Percentiles rank a stretch among this genome's conserved stretches.
These are phyloP conservation scores for Emydoidea blandingii DNA, from an alignment of 2,797 vertebrate species.

Conservation along the genomic window DNA sequence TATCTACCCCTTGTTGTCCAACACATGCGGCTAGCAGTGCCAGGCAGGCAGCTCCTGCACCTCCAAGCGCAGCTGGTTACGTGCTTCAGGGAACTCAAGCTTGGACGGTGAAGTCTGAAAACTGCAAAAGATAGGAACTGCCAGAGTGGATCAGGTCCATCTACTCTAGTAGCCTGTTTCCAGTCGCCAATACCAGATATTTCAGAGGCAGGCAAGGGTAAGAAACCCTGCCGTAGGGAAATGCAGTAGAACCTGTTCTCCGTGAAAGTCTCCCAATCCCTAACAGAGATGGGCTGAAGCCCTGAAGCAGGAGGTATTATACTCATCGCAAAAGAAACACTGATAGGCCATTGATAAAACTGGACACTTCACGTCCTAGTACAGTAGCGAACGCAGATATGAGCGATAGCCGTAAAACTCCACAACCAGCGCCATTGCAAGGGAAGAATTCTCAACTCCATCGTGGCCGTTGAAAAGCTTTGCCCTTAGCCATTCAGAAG, in stretches of 20 bases:
- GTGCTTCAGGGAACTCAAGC: not conserved
- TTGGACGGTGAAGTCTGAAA: not conserved
- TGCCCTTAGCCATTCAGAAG: not conserved
- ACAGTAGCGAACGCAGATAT: fast-evolving
- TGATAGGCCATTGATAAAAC: not conserved
- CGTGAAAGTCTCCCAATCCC: not conserved
- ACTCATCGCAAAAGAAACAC: not conserved
- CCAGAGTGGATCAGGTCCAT: not conserved
- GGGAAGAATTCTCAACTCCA: not conserved
- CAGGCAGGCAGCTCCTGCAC: too few relatives aligned
- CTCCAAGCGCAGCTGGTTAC: too few relatives aligned
- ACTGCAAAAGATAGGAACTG: not conserved
- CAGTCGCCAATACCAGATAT: not conserved
- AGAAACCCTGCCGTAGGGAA: not conserved
- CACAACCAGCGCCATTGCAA: not conserved
- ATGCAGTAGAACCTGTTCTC: not conserved
- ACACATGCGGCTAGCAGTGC: not conserved
- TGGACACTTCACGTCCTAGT: not conserved
- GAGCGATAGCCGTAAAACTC: not conserved
- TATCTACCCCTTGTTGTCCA: not conserved
- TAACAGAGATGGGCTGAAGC: not conserved
- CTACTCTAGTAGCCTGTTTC: not conserved
- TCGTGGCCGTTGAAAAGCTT: not conserved
- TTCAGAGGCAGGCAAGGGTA: not conserved
- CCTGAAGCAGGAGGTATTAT: not conserved